These are phyloP conservation scores for Drepanosiphum platanoidis DNA, from an alignment of 2,888 invertebrate genomes.

Conservation along the genomic window DNA sequence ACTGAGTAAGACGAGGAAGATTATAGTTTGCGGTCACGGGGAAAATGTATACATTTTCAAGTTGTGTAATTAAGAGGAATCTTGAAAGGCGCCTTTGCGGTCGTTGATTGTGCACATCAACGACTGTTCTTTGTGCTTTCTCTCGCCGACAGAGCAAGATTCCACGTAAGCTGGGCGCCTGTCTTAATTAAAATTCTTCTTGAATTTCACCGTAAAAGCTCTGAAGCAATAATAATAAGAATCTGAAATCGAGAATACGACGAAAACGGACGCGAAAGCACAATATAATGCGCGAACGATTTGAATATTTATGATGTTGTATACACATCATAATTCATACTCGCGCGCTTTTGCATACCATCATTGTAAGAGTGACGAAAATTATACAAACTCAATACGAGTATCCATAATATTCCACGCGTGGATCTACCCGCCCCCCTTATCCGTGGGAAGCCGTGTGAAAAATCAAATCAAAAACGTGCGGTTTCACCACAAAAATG, in stretches of 20 bases:
- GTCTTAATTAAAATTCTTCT: slow-evolving; percentile 62
- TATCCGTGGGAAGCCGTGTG: too few relatives aligned
- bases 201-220: slow-evolving; percentile 3
- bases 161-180: slow-evolving; percentile 23
- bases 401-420: too few relatives aligned
- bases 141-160: slow-evolving; percentile 30
- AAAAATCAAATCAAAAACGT: not conserved
- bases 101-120: slow-evolving; percentile 51
- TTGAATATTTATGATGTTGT: not conserved
- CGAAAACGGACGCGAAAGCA: too few relatives aligned
- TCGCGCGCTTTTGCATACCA: not conserved
- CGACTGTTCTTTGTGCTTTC: slow-evolving; percentile 48
- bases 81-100: slow-evolving; percentile 60
- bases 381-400: too few relatives aligned
- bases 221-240: not conserved
- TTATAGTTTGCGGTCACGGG: slow-evolving; percentile 29
- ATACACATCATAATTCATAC: too few relatives aligned
- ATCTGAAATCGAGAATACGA: not conserved
- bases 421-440: too few relatives aligned
- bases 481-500: not conserved
- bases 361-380: too few relatives aligned
- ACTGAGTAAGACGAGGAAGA: not conserved
- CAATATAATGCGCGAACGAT: not conserved
- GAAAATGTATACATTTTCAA: slow-evolving; percentile 45
- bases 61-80: slow-evolving; percentile 57